A percentile compares a stretch with the other conserved stretches of the same genome.
Conservation (phyloP, 2,113 vertebrate species). For the Mus spicilegus region DNA sequence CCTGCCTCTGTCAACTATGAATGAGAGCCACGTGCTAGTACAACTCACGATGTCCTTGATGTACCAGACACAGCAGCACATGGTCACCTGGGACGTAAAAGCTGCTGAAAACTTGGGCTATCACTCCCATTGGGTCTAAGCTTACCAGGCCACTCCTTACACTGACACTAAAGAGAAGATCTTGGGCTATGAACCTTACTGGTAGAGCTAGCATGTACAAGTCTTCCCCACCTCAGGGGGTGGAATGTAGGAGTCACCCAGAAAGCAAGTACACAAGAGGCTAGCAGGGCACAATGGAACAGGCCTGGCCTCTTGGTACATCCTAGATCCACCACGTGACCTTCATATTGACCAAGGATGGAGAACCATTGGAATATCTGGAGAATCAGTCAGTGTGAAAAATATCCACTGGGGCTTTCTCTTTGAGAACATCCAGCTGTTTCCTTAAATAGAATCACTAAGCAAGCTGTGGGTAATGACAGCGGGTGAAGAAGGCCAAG, state of each 20-base stretch:
- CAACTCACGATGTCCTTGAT: not conserved
- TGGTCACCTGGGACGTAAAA: not conserved
- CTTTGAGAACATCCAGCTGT: not conserved
- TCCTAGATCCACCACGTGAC: not conserved
- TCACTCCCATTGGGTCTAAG: not conserved
- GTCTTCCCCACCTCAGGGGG: not conserved
- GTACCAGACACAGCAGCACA: not conserved
- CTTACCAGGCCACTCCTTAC: not conserved
- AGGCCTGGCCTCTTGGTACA: not conserved
- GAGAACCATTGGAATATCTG: not conserved
- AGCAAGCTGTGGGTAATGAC: not conserved
- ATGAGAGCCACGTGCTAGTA: not conserved
- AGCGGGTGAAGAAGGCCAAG: not conserved
- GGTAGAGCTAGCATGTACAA: not conserved
- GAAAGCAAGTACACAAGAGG: not conserved
- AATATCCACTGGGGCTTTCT: not conserved
- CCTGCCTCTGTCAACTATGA: not conserved
- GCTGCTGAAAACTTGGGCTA: not conserved
- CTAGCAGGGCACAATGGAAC: not conserved
- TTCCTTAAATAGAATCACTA: not conserved
- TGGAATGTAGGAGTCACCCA: rapidly evolving
- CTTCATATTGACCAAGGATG: not conserved
- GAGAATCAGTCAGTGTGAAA: not conserved
- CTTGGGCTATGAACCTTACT: not conserved
- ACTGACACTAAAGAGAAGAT: not conserved